Evolutionary conservation across 2,113 vertebrate genomes (phyloP), one percentile per base, ranked within the genome.

Genomic region (Sorex araneus): DNA sequence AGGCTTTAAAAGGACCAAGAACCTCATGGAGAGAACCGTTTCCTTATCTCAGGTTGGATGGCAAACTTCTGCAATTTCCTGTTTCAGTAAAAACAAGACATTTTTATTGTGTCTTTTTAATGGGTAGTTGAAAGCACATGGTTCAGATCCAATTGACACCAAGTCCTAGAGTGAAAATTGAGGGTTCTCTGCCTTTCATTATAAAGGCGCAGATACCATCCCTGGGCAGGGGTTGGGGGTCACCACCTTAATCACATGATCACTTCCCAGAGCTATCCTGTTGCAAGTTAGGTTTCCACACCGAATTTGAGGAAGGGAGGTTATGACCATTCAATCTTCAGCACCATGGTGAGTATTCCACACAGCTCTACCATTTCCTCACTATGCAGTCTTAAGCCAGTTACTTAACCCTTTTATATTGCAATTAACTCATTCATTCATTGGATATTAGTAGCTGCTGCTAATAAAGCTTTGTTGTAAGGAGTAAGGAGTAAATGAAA

Each of bases 1-100:
- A 0, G 99, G 99, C 87, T 99, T 99, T 97, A 99, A 98, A 96
- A 99, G 98, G 96, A 99, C 99, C 82, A 99, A 99, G 98, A 99
- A 97, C 25, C 98, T 99, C 90, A 99, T 99, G 99, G 98, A 99
- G 97, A 99, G 98, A 97, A 99, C 99, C 0, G 99, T 97, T 8
- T 99, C 99, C 6, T 98, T 99, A 0, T 99, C 99, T 94, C 99
- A 99, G 99, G 99, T 99, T 94, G 66, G 95, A 81, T 94, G 77
- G 79, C 36, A 9, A 11, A 54, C 32, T 63, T 93, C 12, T 27
- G 15, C 25, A 7, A 30, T 63, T 69, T 84, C 60, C 90, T 74
- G 76, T 89, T 95, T 70, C 16, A 18, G 9, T 43, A 67, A 87
- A 90, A 23, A 57, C 54, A 94, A 87, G 75, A 45, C 0, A 30